Conservation (phyloP, 2,888 invertebrate genomes). For the Synergus itoensis region DNA sequence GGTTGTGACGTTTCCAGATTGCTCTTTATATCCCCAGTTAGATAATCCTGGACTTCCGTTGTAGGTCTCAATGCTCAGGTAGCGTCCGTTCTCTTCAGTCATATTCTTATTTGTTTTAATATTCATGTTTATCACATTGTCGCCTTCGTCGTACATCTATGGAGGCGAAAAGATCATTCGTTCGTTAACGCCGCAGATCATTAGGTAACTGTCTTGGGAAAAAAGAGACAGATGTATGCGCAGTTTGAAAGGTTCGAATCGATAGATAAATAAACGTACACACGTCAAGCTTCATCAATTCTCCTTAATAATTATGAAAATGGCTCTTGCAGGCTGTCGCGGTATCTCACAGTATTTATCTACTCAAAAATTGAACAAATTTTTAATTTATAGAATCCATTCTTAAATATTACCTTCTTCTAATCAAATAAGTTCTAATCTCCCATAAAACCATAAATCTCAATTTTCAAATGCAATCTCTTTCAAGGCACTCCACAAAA, state of each 20-base stretch:
- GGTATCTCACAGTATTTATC: background rate
- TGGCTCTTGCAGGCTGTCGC: background rate
- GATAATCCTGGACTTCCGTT: conserved; percentile 84
- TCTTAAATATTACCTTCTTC: too few relatives aligned
- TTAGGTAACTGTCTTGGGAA: background rate
- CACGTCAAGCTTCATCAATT: background rate
- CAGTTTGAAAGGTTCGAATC: background rate
- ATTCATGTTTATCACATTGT: conserved; percentile 81
- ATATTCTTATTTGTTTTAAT: conserved; percentile 70
- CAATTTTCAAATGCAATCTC: too few relatives aligned
- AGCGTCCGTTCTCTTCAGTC: conserved; percentile 69
- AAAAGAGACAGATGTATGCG: background rate
- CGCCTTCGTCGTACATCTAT: conserved; percentile 84
- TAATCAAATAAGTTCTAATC: too few relatives aligned
- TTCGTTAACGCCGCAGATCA: conserved; percentile 10
- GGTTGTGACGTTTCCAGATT: conserved; percentile 65
- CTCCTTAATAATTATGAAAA: background rate
- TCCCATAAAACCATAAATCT: too few relatives aligned
- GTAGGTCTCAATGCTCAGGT: conserved; percentile 69
- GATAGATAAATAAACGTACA: background rate
- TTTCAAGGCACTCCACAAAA: too few relatives aligned
- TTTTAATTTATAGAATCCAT: too few relatives aligned
- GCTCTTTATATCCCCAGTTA: conserved; percentile 83
- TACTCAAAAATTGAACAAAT: background rate
- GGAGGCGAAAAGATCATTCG: conserved; percentile 53